Evolutionary conservation across 2,797 vertebrate genomes (phyloP).

Genomic region (Cephalopachus bancanus): DNA sequence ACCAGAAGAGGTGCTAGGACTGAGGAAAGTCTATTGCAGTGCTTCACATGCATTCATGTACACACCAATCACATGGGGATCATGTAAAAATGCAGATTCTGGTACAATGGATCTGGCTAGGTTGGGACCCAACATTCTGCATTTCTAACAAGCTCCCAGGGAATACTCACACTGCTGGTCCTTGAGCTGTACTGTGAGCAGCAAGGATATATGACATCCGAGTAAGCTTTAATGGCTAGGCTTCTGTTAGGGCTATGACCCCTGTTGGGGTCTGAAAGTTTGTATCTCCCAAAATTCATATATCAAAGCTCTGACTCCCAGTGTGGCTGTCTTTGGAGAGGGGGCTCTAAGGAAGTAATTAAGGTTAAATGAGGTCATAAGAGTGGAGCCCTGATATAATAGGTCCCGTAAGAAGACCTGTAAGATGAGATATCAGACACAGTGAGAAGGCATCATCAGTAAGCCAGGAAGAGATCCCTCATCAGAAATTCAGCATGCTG

Average conservation of each 20-base stretch:
- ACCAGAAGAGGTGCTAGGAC: background rate
- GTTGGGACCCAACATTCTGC: background rate
- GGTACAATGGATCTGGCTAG: background rate
- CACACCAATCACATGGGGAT: fast-evolving
- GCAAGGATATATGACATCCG: background rate
- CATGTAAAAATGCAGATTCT: background rate
- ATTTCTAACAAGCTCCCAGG: background rate
- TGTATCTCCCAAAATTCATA: background rate
- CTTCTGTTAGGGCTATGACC: background rate
- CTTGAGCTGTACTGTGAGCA: background rate
- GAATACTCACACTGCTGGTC: background rate
- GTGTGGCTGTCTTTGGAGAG: background rate
- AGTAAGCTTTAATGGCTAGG: background rate
- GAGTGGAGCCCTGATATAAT: background rate
- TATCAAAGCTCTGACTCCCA: background rate
- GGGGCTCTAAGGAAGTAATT: background rate
- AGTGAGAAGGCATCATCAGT: background rate
- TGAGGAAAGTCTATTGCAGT: background rate
- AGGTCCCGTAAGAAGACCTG: background rate
- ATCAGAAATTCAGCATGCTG: background rate
- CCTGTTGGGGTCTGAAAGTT: background rate
- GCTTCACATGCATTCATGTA: too few relatives aligned
- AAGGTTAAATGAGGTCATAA: background rate
- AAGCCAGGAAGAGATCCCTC: background rate
- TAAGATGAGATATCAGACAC: background rate